Evolutionary conservation across 2,797 vertebrate species (phyloP).

Genomic region (Gallinago stenura): DNA sequence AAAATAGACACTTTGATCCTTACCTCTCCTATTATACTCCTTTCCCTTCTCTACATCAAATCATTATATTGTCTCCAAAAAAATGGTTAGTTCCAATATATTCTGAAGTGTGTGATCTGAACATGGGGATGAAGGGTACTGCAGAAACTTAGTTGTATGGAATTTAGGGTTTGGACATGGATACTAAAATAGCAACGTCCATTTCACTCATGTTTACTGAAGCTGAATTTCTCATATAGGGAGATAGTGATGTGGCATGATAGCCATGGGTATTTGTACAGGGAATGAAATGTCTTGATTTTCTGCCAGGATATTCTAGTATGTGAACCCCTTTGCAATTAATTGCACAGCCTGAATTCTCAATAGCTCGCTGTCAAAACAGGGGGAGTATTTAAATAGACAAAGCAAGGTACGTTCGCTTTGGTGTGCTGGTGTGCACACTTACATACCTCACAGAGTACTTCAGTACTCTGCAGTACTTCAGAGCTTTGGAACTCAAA

Average conservation of each 20-base stretch:
- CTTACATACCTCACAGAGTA: neutral
- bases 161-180: neutral
- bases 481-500: neutral
- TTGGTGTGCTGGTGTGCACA: neutral
- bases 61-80: neutral
- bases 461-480: no score
- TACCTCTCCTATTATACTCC: neutral
- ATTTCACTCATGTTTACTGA: neutral
- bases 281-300: neutral
- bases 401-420: neutral
- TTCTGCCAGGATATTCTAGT: neutral
- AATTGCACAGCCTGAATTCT: neutral
- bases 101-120: neutral
- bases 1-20: neutral
- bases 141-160: neutral
- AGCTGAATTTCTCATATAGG: neutral
- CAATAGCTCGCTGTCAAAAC: neutral
- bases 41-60: neutral
- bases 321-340: neutral
- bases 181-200: neutral
- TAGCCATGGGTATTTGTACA: neutral
- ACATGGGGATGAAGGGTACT: neutral
- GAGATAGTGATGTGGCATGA: neutral
- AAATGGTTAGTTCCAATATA: neutral
- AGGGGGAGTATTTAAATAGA: neutral